Conservation (phyloP, 2,113 vertebrate genomes). For the Tenebrosternarchus preto region DNA sequence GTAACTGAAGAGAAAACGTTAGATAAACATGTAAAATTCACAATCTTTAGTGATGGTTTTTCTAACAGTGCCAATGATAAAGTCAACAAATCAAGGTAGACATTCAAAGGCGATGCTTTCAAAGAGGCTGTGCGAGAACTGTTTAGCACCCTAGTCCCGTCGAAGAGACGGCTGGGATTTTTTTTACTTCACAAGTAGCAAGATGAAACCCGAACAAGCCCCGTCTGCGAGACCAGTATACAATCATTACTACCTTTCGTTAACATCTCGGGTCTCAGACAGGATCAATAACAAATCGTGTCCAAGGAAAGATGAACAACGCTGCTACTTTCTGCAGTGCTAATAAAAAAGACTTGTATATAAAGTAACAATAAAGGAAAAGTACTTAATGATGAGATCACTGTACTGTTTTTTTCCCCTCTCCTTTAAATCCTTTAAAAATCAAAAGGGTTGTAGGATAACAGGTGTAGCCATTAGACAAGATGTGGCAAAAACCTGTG, state of each 20-base stretch:
- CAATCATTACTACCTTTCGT: slow-evolving; percentile 43
- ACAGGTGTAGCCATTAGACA: too few relatives aligned
- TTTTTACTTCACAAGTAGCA: slow-evolving; percentile 18
- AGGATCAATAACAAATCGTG: slow-evolving; percentile 25
- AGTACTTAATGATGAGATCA: not conserved
- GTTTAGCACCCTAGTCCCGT: not conserved
- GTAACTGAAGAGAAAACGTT: too few relatives aligned
- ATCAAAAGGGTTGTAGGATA: not conserved
- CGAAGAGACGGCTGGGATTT: not conserved
- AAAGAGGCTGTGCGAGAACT: not conserved
- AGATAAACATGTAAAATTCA: too few relatives aligned
- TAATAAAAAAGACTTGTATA: not conserved
- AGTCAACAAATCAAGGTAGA: slow-evolving; percentile 3
- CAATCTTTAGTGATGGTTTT: not conserved
- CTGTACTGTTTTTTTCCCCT: not conserved
- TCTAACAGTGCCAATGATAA: not conserved
- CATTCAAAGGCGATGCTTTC: not conserved
- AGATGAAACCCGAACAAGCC: slow-evolving; percentile 27
- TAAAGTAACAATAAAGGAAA: not conserved
- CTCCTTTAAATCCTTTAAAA: not conserved
- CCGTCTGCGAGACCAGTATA: not conserved
- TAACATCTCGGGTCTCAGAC: slow-evolving; percentile 33
- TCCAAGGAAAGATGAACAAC: not conserved
- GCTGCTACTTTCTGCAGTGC: not conserved
- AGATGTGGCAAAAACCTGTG: not conserved